These are phyloP conservation scores for Papilio protenor DNA, from an alignment of 2,888 invertebrate species.

Conservation along the genomic window DNA sequence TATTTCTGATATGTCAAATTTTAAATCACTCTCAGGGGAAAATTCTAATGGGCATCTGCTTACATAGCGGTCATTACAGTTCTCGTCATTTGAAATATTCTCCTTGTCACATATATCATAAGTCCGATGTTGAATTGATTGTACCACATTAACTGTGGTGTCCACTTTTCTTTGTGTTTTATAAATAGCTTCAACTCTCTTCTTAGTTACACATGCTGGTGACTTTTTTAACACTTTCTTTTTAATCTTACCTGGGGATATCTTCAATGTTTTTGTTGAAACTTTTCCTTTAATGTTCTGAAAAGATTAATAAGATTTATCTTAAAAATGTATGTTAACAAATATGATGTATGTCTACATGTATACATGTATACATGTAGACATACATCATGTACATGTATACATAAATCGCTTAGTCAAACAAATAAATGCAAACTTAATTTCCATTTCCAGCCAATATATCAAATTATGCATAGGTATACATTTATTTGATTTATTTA, in stretches of 20 bases:
- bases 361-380: background rate
- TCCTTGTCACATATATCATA: constrained; percentile 63
- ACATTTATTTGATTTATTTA: too few relatives aligned
- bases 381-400: background rate
- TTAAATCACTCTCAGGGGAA: constrained; percentile 62
- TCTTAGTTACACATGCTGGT: constrained; percentile 70
- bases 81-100: constrained; percentile 60
- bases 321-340: background rate
- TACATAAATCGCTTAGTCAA: too few relatives aligned
- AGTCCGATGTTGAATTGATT: constrained; percentile 60
- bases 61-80: constrained; percentile 55
- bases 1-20: constrained; percentile 74
- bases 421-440: background rate
- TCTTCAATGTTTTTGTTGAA: constrained; percentile 62
- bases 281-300: constrained; percentile 69
- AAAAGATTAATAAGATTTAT: constrained; percentile 51
- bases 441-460: background rate
- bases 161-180: constrained; percentile 63
- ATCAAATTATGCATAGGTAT: too few relatives aligned
- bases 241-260: constrained; percentile 75
- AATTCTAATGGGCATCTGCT: constrained; percentile 74
- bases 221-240: constrained; percentile 72
- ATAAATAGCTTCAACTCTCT: constrained; percentile 66
- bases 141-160: constrained; percentile 61
- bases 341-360: background rate